Percentiles rank a stretch among this genome's conserved stretches.
phyloP scores from a whole-genome alignment of 2,113 vertebrate species.

The Trachemys scripta region DNA sequence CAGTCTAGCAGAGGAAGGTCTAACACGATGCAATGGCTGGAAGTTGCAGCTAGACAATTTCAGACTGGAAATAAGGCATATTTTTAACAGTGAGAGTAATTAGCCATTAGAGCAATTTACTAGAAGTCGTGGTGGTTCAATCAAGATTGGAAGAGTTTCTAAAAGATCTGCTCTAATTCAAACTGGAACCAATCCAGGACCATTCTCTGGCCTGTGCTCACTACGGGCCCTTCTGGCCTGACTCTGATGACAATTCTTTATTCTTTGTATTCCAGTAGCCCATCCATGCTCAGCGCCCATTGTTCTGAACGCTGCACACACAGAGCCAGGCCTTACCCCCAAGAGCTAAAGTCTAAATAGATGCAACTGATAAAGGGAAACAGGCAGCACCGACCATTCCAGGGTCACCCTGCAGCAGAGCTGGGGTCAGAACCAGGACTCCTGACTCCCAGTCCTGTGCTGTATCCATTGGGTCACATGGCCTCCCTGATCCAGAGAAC shows the following conservation, averaged over 20 bases:
- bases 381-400: not conserved
- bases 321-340: not conserved
- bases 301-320: not conserved
- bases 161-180: not conserved
- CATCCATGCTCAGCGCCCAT: not conserved
- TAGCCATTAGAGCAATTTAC: not conserved
- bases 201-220: not conserved
- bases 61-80: no score
- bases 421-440: not conserved
- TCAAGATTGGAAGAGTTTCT: not conserved
- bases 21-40: not conserved
- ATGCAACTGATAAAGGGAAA: not conserved
- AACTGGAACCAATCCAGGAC: not conserved
- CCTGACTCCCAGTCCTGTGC: not conserved
- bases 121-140: not conserved
- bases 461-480: not conserved
- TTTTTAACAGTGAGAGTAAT: not conserved
- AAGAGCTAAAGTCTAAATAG: not conserved
- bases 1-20: no score
- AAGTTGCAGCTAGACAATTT: not conserved
- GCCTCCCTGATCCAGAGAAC: not conserved
- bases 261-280: not conserved
- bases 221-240: not conserved
- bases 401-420: not conserved
- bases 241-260: not conserved